Conservation (phyloP, 1,140 invertebrate genomes). For the Drosophila fuyamai region DNA sequence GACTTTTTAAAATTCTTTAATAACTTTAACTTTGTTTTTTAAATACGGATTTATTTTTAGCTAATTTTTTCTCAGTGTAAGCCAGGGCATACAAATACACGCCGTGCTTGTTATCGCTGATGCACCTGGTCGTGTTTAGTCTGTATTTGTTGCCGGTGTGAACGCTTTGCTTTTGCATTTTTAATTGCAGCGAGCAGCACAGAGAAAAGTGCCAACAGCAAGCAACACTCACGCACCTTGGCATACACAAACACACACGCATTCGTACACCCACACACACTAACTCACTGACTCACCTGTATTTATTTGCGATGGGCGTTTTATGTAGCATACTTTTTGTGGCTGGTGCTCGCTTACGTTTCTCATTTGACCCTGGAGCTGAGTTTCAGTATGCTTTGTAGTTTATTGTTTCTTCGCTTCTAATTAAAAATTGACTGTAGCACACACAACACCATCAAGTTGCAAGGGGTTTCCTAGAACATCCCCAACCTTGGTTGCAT, state of each 20-base stretch:
- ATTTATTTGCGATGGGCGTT: slow-evolving; percentile 35
- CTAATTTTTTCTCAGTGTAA: slow-evolving; percentile 7
- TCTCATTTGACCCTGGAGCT: slow-evolving; percentile 45
- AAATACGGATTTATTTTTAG: too few species aligned
- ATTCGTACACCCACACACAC: neutral
- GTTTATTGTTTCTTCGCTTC: slow-evolving; percentile 45
- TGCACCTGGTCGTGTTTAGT: slow-evolving; percentile 29
- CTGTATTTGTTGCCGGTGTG: slow-evolving; percentile 12
- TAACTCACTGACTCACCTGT: neutral
- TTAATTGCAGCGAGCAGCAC: slow-evolving; percentile 56
- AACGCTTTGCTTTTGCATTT: slow-evolving; percentile 67
- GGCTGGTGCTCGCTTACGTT: slow-evolving; percentile 34
- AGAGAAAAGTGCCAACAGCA: slow-evolving; percentile 26
- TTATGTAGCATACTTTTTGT: slow-evolving; percentile 72
- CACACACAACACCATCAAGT: slow-evolving; percentile 6
- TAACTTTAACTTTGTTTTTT: too few species aligned
- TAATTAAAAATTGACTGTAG: slow-evolving; percentile 64
- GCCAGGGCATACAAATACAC: slow-evolving; percentile 6
- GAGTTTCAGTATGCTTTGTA: slow-evolving; percentile 23
- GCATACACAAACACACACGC: slow-evolving; percentile 1
- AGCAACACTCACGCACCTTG: slow-evolving; percentile 30
- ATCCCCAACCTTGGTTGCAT: slow-evolving; percentile 8
- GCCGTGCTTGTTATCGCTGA: slow-evolving; percentile 47
- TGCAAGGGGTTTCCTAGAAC: neutral
- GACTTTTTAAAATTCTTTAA: too few species aligned